Conservation (phyloP, 2,888 invertebrate genomes). For the Eristalis arbustorum region DNA sequence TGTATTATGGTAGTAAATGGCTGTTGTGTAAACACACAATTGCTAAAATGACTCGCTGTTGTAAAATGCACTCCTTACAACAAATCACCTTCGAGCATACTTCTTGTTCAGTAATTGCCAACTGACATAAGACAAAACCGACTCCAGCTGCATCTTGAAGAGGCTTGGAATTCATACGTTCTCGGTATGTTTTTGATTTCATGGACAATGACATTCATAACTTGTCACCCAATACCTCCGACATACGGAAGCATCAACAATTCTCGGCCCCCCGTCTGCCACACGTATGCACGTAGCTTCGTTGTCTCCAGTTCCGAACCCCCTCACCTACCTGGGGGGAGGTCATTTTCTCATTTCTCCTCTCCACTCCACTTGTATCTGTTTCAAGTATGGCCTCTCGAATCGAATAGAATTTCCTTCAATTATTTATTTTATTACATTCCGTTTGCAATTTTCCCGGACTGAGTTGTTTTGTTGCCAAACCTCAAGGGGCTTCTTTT, state of each 20-base stretch:
- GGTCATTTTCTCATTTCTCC: conserved; percentile 57
- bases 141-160: background rate
- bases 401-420: conserved; percentile 71
- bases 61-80: too few species aligned
- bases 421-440: conserved; percentile 71
- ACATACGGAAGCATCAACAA: conserved; percentile 50
- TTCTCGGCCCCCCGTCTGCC: conserved; percentile 14
- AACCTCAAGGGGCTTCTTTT: conserved; percentile 66
- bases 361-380: conserved; percentile 1
- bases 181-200: background rate
- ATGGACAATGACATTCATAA: background rate
- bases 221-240: conserved; percentile 14
- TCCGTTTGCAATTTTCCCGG: conserved; percentile 67
- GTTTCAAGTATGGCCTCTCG: conserved; percentile 64
- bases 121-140: too few species aligned
- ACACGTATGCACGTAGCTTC: background rate
- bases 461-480: conserved; percentile 43
- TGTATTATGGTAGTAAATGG: too few species aligned
- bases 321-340: conserved; percentile 13
- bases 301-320: background rate
- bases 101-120: too few species aligned
- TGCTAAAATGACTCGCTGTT: too few species aligned
- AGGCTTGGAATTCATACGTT: background rate
- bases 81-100: too few species aligned
- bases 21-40: too few species aligned